Evolutionary conservation across 1,140 invertebrate species (phyloP), one percentile per base, ranked within the genome.

Genomic region (Neodiprion lecontei): DNA sequence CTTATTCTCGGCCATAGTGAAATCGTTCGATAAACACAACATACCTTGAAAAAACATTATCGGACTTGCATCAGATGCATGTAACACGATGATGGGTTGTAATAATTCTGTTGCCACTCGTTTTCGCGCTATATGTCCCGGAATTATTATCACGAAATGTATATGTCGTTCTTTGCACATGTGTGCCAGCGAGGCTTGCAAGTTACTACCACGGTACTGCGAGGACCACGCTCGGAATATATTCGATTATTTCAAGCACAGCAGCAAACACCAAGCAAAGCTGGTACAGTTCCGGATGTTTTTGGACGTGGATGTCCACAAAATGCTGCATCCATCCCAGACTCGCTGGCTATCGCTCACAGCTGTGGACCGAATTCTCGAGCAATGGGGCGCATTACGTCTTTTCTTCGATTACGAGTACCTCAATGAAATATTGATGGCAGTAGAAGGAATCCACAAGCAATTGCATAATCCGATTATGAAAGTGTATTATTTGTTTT

Each of bases 151-250:
- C 9, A 73, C 81, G 9, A 87, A 87, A 78, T 88, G 84, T 79
- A 72, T 88, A 3, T 84, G 84, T 73, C 87, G 87, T 75, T 86
- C 83, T 49, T 75, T 85, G 40, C 78, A 82, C 72, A 68, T 86
- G 53, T 85, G 83, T 74, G 28, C 28, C 28, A 28, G 83, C 80
- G 0, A 85, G 65, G 83, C 86, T 5, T 87, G 84, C 71, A 84
- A 87, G 75, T 23, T 71, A 73, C 72, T 88, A n/a, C 85, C 86
- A 7, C 14, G 78, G 61, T 66, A 61, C 40, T 81, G 78, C 71
- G 83, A 87, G 76, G 80, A 86, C 71, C 70, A 86, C 17, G 74
- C 78, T 12, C 49, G 81, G 61, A 78, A 82, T 53, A 79, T 85
- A 67, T 83, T 78, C 70, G 74, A 76, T 67, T 83, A 78, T 74